phyloP scores from a whole-genome alignment of 1,140 invertebrate species.

The Drosophila kurseongensis region DNA sequence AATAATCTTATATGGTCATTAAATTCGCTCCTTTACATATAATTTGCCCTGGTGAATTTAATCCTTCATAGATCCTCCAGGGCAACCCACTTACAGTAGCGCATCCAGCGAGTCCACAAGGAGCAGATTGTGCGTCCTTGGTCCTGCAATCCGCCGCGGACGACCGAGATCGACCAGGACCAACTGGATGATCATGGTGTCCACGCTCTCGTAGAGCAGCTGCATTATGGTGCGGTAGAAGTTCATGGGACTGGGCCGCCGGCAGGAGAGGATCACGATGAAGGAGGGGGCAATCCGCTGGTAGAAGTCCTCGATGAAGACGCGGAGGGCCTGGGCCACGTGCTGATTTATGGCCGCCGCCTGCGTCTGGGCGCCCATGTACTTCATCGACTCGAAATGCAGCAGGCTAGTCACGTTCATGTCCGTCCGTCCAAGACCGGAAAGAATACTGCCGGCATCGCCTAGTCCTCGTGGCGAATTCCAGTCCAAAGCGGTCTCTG shows the following conservation, averaged over 20 bases:
- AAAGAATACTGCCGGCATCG: constrained; percentile 10
- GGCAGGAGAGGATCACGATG: constrained; percentile 59
- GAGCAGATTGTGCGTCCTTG: constrained; percentile 51
- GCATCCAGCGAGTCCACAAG: constrained; percentile 62
- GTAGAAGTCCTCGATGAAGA: constrained; percentile 62
- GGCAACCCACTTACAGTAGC: constrained; percentile 36
- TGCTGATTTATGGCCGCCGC: constrained; percentile 51
- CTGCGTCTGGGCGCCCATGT: constrained; percentile 56
- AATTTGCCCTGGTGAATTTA: too few species aligned
- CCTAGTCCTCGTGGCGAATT: neutral
- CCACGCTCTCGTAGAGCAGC: constrained; percentile 63
- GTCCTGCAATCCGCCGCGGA: constrained; percentile 21
- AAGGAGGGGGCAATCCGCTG: constrained; percentile 57
- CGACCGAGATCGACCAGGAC: constrained; percentile 37
- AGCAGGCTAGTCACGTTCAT: constrained; percentile 64
- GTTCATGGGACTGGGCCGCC: constrained; percentile 56
- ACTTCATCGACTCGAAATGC: constrained; percentile 57
- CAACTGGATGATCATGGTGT: constrained; percentile 61
- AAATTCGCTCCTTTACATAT: too few species aligned
- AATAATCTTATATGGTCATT: too few species aligned
- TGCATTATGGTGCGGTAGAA: constrained; percentile 65
- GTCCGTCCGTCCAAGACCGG: constrained; percentile 6
- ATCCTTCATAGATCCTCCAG: too few species aligned
- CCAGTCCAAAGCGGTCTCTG: neutral
- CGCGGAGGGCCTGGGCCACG: constrained; percentile 49